Evolutionary conservation across 1,140 invertebrate genomes (phyloP), one percentile per base, ranked within the genome.

Genomic region (Cardiocondyla obscurior): DNA sequence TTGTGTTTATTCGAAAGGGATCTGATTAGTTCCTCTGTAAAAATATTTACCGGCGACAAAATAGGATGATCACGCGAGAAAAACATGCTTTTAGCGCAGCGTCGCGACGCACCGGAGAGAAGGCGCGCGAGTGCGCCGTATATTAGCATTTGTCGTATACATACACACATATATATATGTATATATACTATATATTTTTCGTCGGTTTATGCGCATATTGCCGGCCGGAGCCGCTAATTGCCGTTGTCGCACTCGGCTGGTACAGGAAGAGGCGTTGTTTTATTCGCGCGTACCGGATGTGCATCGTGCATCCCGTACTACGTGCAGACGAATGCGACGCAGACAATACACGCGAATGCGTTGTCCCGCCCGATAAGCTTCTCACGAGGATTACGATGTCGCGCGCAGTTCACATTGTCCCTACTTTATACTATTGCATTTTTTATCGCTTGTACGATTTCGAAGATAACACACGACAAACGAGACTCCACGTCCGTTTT

Each of bases 321-420:
- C 25, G 44, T 64, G 28, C 22, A 39, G 33, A 77, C 10, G n/a
- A 62, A 60, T 60, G 16, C 57, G n/a, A 62, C n/a, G n/a, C n/a
- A n/a, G n/a, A n/a, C 30, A 60, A 60, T 64, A 28, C 12, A 39
- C 22, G 30, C 10, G n/a, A 55, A 46, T 16, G 57, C 44, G 25
- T 44, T 58, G 36, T 60, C 25, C 42, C 22, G 28, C 42, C 55
- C 83, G 83, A 85, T 85, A 81, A 81, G 73, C 64, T 57, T 81
- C 83, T 85, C 83, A 72, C 57, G 73, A 81, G 83, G 62, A 81
- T 85, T 81, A 85, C 84, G 39, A 72, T 49, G 64, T 85, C 53
- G 82, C 46, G 51, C 51, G 10, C 7, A 8, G 44, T 30, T 42
- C 55, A 25, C 25, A 42, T 64, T 39, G 33, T 25, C 19, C 39